Evolutionary conservation across 2,888 invertebrate genomes (phyloP), one percentile per base, ranked within the genome.

Genomic region (Acrobasis suavella): DNA sequence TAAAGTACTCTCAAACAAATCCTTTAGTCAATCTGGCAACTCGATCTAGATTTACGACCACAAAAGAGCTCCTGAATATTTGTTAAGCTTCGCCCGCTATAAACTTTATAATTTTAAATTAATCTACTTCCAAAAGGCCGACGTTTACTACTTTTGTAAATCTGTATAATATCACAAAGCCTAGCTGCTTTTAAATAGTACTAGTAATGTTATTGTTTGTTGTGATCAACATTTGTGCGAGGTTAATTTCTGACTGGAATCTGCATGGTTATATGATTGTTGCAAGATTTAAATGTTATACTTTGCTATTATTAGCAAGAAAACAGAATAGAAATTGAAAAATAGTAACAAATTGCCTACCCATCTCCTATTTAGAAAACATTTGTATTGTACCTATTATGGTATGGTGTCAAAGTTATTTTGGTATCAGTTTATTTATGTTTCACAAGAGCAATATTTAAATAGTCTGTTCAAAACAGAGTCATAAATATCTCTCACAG

Each of bases 61-160:
- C 32, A 49, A 58, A 58, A 58, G 22, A 32, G 58, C n/a, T 46
- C n/a, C 46, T 58, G 58, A 58, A 58, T 58, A 42, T 58, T 58
- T 58, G 14, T 32, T 22, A 58, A 17, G 32, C 55, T n/a, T 16
- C 17, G 42, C 8, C 49, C 22, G 46, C 22, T 58, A 1, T 22
- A 42, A 58, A 49, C 32, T 58, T 58, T 49, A 22, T 58, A 58
- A 58, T 58, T 58, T 58, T 7, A 14, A 10, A 58, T 12, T 42
- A 39, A 1, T 38, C 54, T 37, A 3, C 32, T 54, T 38, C 37
- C 12, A 9, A n/a, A n/a, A 12, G 9, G 54, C 10, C 54, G 5
- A 38, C n/a, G 15, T 14, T 7, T 6, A 14, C 37, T 9, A 15
- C 54, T 7, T 52, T 52, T 54, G 5, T 12, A 51, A 52, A 52